Evolutionary conservation across 2,797 vertebrate species (phyloP).

Genomic region (Mastacembelus armatus): DNA sequence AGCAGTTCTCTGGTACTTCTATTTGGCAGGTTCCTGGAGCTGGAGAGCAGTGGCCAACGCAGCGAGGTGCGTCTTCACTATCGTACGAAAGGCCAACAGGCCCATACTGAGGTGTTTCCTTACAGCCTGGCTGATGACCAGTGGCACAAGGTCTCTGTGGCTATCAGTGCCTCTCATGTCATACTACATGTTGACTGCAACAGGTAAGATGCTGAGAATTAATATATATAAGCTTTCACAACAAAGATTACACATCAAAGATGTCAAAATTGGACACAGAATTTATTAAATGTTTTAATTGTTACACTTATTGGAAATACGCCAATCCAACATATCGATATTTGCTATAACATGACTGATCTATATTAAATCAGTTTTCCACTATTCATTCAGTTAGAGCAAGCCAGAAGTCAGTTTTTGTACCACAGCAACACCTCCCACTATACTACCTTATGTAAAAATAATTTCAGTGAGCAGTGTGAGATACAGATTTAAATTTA

Average conservation of each 20-base stretch:
- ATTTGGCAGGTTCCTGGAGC: slow-evolving; percentile 90
- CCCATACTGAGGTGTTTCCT: slow-evolving; percentile 95
- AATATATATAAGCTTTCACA: not conserved
- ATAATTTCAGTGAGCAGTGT: too few species aligned
- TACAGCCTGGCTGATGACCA: slow-evolving; percentile 96
- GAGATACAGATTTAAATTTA: too few species aligned
- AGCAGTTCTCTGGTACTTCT: not conserved
- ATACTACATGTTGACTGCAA: slow-evolving; percentile 96
- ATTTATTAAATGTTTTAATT: too few species aligned
- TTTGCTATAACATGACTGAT: too few species aligned
- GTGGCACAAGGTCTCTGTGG: slow-evolving; percentile 96
- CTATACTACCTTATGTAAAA: too few species aligned
- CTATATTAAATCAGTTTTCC: too few species aligned
- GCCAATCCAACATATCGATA: too few species aligned
- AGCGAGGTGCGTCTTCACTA: slow-evolving; percentile 97
- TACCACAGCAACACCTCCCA: too few species aligned
- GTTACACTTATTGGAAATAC: too few species aligned
- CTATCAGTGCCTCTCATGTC: slow-evolving; percentile 95
- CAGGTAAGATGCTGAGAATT: slow-evolving; percentile 83
- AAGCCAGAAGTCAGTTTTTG: too few species aligned
- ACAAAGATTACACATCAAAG: not conserved
- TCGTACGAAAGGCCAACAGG: slow-evolving; percentile 88
- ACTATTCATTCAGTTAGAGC: too few species aligned
- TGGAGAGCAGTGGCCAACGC: slow-evolving; percentile 97
- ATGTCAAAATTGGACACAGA: too few species aligned